Percentiles rank a stretch among this genome's conserved stretches.
phyloP scores from a whole-genome alignment of 2,888 invertebrate genomes.

The Hermaeophaga mercurialis region DNA sequence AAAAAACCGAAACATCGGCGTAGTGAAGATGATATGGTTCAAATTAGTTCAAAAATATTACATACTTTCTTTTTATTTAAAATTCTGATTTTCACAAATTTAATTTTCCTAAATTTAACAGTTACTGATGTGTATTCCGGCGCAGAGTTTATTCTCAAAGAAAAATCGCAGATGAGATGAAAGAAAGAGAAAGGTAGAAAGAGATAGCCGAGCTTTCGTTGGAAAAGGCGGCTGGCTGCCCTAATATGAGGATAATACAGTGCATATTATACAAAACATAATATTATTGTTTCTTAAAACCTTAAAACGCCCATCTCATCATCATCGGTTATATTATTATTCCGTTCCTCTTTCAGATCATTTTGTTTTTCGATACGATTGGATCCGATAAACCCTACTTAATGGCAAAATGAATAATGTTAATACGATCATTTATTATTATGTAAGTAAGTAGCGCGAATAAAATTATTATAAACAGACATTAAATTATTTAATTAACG shows the following conservation, averaged over 20 bases:
- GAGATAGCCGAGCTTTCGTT: constrained; percentile 49
- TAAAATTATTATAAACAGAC: no score
- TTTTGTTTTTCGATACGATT: constrained; percentile 30
- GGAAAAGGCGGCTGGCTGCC: constrained; percentile 43
- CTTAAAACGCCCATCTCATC: constrained; percentile 48
- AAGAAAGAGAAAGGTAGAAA: constrained; percentile 2
- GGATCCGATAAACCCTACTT: constrained; percentile 15
- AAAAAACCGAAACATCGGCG: no score
- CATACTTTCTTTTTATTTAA: no score
- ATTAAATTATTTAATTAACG: no score
- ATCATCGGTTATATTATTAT: constrained; percentile 29
- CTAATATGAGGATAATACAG: constrained; percentile 54
- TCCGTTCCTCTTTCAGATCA: constrained; percentile 21
- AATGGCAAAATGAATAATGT: background rate
- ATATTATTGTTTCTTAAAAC: constrained; percentile 59
- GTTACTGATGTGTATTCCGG: no score
- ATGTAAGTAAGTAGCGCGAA: no score
- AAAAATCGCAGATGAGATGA: constrained; percentile 2
- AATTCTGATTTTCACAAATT: no score
- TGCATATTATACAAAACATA: constrained; percentile 58
- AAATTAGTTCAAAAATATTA: no score
- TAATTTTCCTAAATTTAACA: no score
- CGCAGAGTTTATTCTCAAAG: background rate
- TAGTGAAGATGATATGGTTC: no score
- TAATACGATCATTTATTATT: no score